A percentile compares a stretch with the other conserved stretches of the same genome.
Evolutionary conservation across 2,797 vertebrate species (phyloP).

Genomic region (Monodelphis domestica): DNA sequence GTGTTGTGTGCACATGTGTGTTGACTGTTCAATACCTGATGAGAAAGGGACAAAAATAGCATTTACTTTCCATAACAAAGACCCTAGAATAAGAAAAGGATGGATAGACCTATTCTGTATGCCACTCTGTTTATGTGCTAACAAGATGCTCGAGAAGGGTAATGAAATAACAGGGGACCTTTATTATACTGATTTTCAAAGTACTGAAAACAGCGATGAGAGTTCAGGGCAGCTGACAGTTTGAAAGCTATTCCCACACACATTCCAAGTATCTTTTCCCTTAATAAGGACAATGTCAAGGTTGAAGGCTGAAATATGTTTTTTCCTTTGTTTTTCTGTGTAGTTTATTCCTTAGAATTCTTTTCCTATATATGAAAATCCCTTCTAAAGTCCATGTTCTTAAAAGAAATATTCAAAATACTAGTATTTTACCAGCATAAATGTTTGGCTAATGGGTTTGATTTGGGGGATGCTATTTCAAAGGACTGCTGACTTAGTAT

Average conservation of each 20-base stretch:
- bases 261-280: background rate
- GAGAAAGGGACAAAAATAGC: background rate
- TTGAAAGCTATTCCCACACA: background rate
- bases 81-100: background rate
- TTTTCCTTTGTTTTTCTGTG: background rate
- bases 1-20: background rate
- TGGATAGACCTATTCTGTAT: background rate
- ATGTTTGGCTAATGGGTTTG: background rate
- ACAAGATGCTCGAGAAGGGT: constrained; percentile 3
- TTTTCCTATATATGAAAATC: background rate
- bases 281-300: background rate
- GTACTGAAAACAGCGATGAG: background rate
- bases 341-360: background rate
- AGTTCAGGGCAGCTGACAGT: background rate
- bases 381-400: background rate
- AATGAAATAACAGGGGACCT: constrained; percentile 15
- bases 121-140: background rate
- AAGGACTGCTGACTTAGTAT: background rate
- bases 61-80: constrained; percentile 29
- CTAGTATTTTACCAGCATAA: background rate
- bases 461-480: background rate
- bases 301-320: background rate
- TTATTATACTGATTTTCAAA: constrained; percentile 47
- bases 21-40: background rate
- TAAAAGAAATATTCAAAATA: background rate